Evolutionary conservation across 64 coral and sea anemone genomes (phyloP).

Genomic region (Dendronephthya gigantea): DNA sequence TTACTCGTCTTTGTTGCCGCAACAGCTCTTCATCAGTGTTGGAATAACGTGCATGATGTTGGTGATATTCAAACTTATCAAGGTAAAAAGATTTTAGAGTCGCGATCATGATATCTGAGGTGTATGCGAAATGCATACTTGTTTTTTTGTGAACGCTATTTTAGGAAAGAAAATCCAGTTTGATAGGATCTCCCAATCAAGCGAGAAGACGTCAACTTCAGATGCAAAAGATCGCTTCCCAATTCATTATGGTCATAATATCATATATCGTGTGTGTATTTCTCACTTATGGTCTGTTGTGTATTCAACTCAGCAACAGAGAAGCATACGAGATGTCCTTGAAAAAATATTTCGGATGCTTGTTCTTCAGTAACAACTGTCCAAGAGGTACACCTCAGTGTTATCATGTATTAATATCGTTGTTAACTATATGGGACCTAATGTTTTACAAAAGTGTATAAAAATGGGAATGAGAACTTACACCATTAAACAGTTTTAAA

Average conservation of each 20-base stretch:
- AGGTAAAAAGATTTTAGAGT: not conserved
- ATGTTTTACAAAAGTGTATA: too few species aligned
- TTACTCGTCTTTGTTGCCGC: not conserved
- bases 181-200: not conserved
- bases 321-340: not conserved
- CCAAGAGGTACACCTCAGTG: not conserved
- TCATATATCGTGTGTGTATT: not conserved
- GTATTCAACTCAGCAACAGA: not conserved
- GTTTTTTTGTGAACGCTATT: too few species aligned
- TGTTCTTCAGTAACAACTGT: not conserved
- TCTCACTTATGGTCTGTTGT: not conserved
- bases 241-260: slow-evolving; percentile 3
- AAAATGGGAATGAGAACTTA: too few species aligned
- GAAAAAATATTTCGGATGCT: not conserved
- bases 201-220: not conserved
- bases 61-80: not conserved
- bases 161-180: not conserved
- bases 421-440: too few species aligned
- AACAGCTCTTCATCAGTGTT: not conserved
- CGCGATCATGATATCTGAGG: not conserved
- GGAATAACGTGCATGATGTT: not conserved
- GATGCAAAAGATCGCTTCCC: not conserved
- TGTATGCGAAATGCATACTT: not conserved
- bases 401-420: too few species aligned
- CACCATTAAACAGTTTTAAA: too few species aligned